A percentile compares a stretch with the other conserved stretches of the same genome.
Evolutionary conservation across 2,888 invertebrate species (phyloP).

Genomic region (Metacarcinus magister): DNA sequence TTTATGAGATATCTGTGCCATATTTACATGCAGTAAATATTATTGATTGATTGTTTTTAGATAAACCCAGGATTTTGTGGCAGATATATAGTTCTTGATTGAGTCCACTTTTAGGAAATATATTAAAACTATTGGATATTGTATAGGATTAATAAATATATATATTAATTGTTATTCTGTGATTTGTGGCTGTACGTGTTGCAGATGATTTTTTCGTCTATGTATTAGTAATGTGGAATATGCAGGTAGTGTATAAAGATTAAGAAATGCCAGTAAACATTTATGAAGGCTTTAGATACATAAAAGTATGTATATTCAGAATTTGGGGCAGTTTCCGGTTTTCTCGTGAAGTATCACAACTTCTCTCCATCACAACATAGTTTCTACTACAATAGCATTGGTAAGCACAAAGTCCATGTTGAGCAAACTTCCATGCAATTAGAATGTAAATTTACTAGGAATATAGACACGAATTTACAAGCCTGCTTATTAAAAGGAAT

Average conservation of each 20-base stretch:
- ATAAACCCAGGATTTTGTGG: conserved; percentile 60
- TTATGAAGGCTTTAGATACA: conserved; percentile 68
- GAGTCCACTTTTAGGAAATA: conserved; percentile 76
- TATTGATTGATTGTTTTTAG: conserved; percentile 67
- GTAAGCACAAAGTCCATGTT: conserved; percentile 61
- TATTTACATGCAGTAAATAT: conserved; percentile 68
- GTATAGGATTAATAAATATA: conserved; percentile 75
- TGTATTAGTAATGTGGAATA: conserved; percentile 79
- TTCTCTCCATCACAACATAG: conserved; percentile 56
- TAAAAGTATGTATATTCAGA: conserved; percentile 62
- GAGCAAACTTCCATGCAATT: conserved; percentile 64
- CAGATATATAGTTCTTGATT: conserved; percentile 68
- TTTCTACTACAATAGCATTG: conserved; percentile 44
- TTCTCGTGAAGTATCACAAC: conserved; percentile 47
- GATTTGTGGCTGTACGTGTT: conserved; percentile 79
- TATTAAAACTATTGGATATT: conserved; percentile 74
- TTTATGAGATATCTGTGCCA: conserved; percentile 76
- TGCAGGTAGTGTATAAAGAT: conserved; percentile 74
- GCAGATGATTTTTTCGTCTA: conserved; percentile 70
- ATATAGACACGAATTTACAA: conserved; percentile 61
- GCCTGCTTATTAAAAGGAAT: conserved; percentile 65
- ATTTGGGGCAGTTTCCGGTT: background rate
- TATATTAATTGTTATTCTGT: conserved; percentile 80
- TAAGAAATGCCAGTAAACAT: conserved; percentile 64
- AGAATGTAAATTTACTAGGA: conserved; percentile 64